Conservation (phyloP, 2,113 vertebrate species). For the Sander lucioperca region DNA sequence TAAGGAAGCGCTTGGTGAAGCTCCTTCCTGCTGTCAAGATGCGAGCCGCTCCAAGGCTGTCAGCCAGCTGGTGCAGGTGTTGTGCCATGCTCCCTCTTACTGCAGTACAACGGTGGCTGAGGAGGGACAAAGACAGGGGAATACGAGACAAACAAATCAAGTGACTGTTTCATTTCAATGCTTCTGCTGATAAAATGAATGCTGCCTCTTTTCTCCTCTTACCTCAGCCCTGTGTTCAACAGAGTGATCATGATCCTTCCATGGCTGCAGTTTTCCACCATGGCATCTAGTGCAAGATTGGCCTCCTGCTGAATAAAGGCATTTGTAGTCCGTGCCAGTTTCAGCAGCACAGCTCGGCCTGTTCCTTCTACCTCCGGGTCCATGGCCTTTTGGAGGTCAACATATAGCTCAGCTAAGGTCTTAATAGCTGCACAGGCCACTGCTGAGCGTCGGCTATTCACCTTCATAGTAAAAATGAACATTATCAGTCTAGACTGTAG, state of each 20-base stretch:
- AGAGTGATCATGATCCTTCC: background rate
- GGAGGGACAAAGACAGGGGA: background rate
- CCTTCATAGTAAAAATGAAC: background rate
- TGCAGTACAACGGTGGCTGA: background rate
- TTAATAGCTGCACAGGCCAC: constrained; percentile 1
- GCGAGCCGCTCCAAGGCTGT: background rate
- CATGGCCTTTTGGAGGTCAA: background rate
- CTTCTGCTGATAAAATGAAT: background rate
- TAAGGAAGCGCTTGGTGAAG: background rate
- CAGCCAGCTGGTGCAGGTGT: background rate
- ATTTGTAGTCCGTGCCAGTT: background rate
- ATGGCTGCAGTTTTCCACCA: constrained; percentile 7
- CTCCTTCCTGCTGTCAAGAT: background rate
- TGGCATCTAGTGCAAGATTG: background rate
- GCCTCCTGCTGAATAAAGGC: background rate
- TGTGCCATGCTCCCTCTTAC: background rate
- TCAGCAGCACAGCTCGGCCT: constrained; percentile 3
- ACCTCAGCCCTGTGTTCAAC: background rate
- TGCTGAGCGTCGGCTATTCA: background rate
- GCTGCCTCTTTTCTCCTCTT: background rate
- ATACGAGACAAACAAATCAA: background rate
- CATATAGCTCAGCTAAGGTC: background rate
- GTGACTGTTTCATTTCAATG: background rate
- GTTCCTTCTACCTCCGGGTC: background rate
- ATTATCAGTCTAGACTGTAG: background rate